These are phyloP conservation scores for Macrosoma leucophasiata DNA, from an alignment of 2,888 invertebrate species.

Conservation along the genomic window DNA sequence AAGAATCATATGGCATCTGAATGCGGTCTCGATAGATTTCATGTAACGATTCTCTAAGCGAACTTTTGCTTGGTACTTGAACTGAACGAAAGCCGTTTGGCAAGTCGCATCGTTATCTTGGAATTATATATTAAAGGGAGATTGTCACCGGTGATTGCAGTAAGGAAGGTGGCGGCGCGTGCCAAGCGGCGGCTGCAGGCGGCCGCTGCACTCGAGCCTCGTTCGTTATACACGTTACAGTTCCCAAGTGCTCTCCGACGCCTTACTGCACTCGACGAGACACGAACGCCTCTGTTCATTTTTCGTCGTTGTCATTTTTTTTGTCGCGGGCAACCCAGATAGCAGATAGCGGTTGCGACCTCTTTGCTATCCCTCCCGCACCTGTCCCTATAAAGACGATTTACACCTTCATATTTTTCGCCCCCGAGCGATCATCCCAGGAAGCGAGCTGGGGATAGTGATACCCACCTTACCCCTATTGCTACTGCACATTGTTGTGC, in stretches of 20 bases:
- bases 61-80: too few relatives aligned
- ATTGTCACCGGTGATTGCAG: too few relatives aligned
- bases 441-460: slow-evolving; percentile 40
- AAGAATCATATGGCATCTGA: too few relatives aligned
- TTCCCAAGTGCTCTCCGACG: slow-evolving; percentile 59
- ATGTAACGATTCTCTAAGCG: too few relatives aligned
- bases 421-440: slow-evolving; percentile 38
- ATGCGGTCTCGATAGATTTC: too few relatives aligned
- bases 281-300: slow-evolving; percentile 55
- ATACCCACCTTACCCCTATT: slow-evolving; percentile 51
- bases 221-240: slow-evolving; percentile 67
- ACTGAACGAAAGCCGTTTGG: too few relatives aligned
- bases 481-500: slow-evolving; percentile 60
- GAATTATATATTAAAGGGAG: too few relatives aligned
- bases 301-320: slow-evolving; percentile 55
- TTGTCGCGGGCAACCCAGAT: too few relatives aligned
- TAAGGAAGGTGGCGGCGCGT: slow-evolving; percentile 48
- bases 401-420: slow-evolving; percentile 31
- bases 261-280: slow-evolving; percentile 59
- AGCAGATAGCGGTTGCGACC: slow-evolving; percentile 34
- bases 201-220: slow-evolving; percentile 48
- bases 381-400: slow-evolving; percentile 29
- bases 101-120: too few relatives aligned
- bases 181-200: slow-evolving; percentile 36
- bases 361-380: slow-evolving; percentile 33